Conservation (phyloP, 2,888 invertebrate species). For the Drosophila neutralis region DNA sequence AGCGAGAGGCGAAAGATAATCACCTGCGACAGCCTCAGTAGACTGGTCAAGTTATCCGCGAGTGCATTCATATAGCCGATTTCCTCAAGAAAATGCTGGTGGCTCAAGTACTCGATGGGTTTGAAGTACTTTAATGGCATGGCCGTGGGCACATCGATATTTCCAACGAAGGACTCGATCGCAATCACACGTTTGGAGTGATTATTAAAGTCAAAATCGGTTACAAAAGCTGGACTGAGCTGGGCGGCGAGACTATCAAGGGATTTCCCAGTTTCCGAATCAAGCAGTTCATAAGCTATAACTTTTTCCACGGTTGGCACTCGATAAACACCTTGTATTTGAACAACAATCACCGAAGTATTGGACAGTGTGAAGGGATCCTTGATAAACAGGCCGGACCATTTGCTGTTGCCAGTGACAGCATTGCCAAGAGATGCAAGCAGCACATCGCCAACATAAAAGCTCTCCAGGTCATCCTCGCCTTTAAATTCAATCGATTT, state of each 20-base stretch:
- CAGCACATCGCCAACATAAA: conserved; percentile 89
- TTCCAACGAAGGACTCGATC: conserved; percentile 54
- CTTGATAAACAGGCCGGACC: conserved; percentile 88
- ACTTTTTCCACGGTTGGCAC: conserved; percentile 41
- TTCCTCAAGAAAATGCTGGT: conserved; percentile 75
- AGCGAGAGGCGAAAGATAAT: conserved; percentile 69
- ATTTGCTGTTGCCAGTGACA: conserved; percentile 87
- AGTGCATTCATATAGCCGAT: conserved; percentile 62
- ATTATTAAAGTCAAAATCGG: conserved; percentile 88
- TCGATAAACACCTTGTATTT: conserved; percentile 88
- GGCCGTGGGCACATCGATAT: conserved; percentile 40
- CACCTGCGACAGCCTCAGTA: conserved; percentile 56
- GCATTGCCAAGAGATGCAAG: conserved; percentile 89
- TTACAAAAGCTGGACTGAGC: conserved; percentile 86
- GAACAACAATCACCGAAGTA: conserved; percentile 87
- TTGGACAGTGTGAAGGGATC: conserved; percentile 90
- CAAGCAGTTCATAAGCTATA: conserved; percentile 62
- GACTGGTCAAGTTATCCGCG: conserved; percentile 46
- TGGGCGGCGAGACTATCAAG: conserved; percentile 85
- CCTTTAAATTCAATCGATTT: conserved; percentile 88
- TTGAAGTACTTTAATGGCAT: conserved; percentile 60
- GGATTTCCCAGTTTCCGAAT: conserved; percentile 71
- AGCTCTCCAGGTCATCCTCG: conserved; percentile 86
- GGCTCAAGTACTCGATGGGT: conserved; percentile 68
- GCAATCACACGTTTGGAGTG: conserved; percentile 86